These are phyloP conservation scores for Andrena cerasifolii DNA, from an alignment of 1,140 invertebrate species.

Conservation along the genomic window DNA sequence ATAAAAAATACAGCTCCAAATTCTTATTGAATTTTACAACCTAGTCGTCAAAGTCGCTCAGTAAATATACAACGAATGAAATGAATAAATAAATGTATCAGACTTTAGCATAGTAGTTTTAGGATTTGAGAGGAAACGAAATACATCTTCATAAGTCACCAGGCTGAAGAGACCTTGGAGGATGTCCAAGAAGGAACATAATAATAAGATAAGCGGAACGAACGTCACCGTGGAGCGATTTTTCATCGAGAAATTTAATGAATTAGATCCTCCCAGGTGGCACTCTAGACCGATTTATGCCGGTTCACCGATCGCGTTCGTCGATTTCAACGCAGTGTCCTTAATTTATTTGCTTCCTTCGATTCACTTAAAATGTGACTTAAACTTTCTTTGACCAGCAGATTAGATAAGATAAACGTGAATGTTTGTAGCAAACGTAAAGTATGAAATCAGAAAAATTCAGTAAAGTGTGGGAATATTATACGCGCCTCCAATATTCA, in stretches of 20 bases:
- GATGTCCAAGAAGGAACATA: constrained; percentile 46
- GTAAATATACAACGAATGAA: too few relatives aligned
- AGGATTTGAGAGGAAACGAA: too few relatives aligned
- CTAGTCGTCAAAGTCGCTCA: too few relatives aligned
- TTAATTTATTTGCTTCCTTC: not conserved
- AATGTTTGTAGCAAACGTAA: not conserved
- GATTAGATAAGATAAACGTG: too few relatives aligned
- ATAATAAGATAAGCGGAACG: constrained; percentile 61
- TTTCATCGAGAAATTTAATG: constrained; percentile 64
- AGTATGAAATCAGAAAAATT: not conserved
- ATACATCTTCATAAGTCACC: constrained; percentile 43
- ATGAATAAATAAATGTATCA: too few relatives aligned
- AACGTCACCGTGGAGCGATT: constrained; percentile 45
- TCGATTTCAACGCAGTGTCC: constrained; percentile 13
- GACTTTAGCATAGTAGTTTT: too few relatives aligned
- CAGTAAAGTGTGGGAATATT: too few relatives aligned
- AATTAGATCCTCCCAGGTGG: constrained; percentile 48
- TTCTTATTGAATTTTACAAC: too few relatives aligned
- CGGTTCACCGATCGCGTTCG: constrained; percentile 15
- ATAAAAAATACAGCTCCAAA: too few relatives aligned
- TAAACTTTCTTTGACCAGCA: not conserved
- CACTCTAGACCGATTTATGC: constrained; percentile 51
- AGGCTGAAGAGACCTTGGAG: constrained; percentile 49
- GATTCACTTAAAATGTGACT: too few relatives aligned
- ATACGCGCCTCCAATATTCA: too few relatives aligned